These are phyloP conservation scores for Arnoldichthys spilopterus DNA, from an alignment of 2,797 vertebrate species.

Conservation along the genomic window DNA sequence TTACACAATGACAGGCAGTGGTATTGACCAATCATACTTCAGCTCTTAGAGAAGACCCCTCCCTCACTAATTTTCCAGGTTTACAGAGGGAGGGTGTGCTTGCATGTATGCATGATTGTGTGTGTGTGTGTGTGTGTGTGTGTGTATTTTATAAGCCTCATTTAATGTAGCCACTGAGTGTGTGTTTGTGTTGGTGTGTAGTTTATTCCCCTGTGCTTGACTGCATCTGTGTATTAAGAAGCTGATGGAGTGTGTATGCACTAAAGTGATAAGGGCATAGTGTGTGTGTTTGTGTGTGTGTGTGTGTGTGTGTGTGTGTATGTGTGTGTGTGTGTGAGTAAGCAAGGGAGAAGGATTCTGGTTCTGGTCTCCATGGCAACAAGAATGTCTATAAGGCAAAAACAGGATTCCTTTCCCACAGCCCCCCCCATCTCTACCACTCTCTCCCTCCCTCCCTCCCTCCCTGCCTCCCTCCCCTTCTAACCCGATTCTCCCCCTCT, in stretches of 20 bases:
- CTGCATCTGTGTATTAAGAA: slow-evolving; percentile 23
- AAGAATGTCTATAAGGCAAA: slow-evolving; percentile 54
- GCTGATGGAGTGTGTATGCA: slow-evolving; percentile 34
- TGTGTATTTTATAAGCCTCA: neutral
- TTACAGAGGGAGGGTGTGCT: slow-evolving; percentile 39
- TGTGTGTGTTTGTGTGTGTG: slow-evolving; percentile 32
- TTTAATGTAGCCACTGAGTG: slow-evolving; percentile 3
- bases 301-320: slow-evolving; percentile 29
- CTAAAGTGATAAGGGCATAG: slow-evolving; percentile 32
- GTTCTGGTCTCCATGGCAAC: slow-evolving; percentile 53
- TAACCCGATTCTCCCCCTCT: slow-evolving; percentile 12
- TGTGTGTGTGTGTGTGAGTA: slow-evolving; percentile 25
- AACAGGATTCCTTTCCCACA: slow-evolving; percentile 51
- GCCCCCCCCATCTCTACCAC: slow-evolving; percentile 26
- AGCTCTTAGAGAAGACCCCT: slow-evolving; percentile 29
- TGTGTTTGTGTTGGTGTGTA: slow-evolving; percentile 13
- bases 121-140: slow-evolving; percentile 23
- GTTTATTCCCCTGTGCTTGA: slow-evolving; percentile 23
- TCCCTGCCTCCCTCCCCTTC: slow-evolving; percentile 56
- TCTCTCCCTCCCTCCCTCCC: slow-evolving; percentile 35
- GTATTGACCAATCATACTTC: slow-evolving; percentile 46
- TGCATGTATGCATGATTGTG: slow-evolving; percentile 12
- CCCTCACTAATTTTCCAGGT: slow-evolving; percentile 9
- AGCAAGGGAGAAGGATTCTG: slow-evolving; percentile 35
- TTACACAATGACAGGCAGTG: slow-evolving; percentile 36